Evolutionary conservation across 2,113 vertebrate genomes (phyloP).

Genomic region (Excalfactoria chinensis): DNA sequence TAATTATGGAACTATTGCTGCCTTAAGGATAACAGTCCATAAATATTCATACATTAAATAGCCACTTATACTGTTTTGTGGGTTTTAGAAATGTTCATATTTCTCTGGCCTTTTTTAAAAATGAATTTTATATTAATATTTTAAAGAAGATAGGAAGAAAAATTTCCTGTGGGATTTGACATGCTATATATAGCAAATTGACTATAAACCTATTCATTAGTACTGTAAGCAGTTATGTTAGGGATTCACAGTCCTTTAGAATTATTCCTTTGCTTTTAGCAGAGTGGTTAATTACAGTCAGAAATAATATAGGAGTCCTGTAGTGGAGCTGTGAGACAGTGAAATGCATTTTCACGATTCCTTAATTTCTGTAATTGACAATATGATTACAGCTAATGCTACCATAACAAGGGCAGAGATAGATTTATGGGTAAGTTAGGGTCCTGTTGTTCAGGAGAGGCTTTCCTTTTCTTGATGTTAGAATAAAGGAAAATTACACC

Average conservation of each 20-base stretch:
- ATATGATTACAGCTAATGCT: background rate
- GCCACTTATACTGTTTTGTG: conserved; percentile 27
- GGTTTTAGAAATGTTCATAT: background rate
- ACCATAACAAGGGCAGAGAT: background rate
- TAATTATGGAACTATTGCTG: conserved; percentile 48
- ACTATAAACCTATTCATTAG: conserved; percentile 27
- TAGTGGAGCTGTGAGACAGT: conserved; percentile 3
- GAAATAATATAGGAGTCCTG: conserved; percentile 26
- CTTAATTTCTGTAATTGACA: conserved; percentile 8
- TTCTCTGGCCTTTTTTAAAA: conserved; percentile 10
- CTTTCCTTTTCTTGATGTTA: background rate
- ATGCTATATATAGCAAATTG: background rate
- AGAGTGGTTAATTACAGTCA: conserved; percentile 19
- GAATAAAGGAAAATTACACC: background rate
- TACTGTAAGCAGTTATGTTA: background rate
- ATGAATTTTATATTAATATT: conserved; percentile 2
- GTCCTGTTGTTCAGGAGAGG: background rate
- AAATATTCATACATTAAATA: conserved; percentile 69
- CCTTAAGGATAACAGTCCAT: conserved; percentile 34
- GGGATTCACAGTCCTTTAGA: conserved; percentile 1
- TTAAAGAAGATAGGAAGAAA: background rate
- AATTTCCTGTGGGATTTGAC: conserved; percentile 1
- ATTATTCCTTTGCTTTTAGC: conserved; percentile 22
- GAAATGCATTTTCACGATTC: background rate
- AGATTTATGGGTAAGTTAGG: background rate